A percentile compares a stretch with the other conserved stretches of the same genome.
Conservation (phyloP, 2,113 vertebrate genomes). For the Fregetta grallaria region DNA sequence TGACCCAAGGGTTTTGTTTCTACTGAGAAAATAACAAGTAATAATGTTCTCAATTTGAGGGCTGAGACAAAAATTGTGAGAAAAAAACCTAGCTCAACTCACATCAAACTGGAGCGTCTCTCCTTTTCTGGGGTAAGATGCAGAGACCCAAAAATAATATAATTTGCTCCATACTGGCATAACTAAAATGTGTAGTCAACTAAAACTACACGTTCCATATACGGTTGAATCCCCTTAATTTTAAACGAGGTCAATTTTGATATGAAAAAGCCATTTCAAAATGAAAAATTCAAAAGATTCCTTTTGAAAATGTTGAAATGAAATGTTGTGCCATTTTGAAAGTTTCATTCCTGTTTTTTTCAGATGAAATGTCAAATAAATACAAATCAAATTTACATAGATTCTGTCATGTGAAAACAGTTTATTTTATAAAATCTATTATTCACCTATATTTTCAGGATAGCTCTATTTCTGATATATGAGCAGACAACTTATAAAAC, state of each 20-base stretch:
- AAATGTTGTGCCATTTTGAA: conserved; percentile 32
- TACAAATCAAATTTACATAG: conserved; percentile 14
- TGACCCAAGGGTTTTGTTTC: background rate
- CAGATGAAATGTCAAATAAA: conserved; percentile 36
- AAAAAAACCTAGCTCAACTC: background rate
- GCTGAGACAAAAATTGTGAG: background rate
- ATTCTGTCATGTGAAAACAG: conserved; percentile 5
- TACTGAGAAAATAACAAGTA: background rate
- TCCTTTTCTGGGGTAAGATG: background rate
- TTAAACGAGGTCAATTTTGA: conserved; percentile 49
- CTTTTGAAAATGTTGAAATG: conserved; percentile 37
- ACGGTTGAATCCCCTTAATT: background rate
- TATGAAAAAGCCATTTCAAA: background rate
- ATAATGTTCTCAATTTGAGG: background rate
- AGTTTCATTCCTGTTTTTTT: background rate
- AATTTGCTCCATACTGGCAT: background rate
- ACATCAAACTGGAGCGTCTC: background rate
- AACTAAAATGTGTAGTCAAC: background rate
- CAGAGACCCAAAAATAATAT: background rate
- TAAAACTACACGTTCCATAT: background rate
- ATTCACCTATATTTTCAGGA: conserved; percentile 33
- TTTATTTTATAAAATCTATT: conserved; percentile 35
- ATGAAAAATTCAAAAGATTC: conserved; percentile 43
- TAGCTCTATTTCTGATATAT: background rate
- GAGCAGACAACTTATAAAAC: conserved; percentile 17